phyloP scores from a whole-genome alignment of 2,113 vertebrate species.

The Hymenochirus boettgeri region DNA sequence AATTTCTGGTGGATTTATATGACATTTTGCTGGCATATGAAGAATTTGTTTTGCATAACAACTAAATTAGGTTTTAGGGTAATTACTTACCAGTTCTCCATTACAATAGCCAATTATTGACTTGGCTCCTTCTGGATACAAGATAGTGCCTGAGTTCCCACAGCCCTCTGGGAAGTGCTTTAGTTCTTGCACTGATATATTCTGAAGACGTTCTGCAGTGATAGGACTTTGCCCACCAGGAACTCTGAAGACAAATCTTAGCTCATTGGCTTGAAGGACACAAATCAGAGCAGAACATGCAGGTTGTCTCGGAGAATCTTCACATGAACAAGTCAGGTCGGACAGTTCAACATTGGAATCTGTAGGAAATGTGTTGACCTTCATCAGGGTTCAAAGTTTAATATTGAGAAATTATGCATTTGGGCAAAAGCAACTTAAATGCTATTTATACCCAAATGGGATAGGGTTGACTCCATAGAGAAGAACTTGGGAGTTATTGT shows the following conservation, averaged over 20 bases:
- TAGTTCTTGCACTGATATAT: slow-evolving; percentile 46
- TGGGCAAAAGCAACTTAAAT: neutral
- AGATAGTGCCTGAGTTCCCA: slow-evolving; percentile 40
- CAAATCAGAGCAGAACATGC: slow-evolving; percentile 33
- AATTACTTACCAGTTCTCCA: slow-evolving; percentile 58
- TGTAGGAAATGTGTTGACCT: too few relatives aligned
- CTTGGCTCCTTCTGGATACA: slow-evolving; percentile 29
- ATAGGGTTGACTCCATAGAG: too few relatives aligned
- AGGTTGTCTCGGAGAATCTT: neutral
- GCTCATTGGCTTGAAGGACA: slow-evolving; percentile 39
- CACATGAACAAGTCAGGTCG: slow-evolving; percentile 46
- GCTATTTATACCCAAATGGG: neutral
- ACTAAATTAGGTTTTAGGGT: too few relatives aligned
- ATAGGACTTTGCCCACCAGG: slow-evolving; percentile 38
- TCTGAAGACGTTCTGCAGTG: slow-evolving; percentile 44
- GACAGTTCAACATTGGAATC: slow-evolving; percentile 43
- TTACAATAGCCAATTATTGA: slow-evolving; percentile 52
- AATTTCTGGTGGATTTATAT: too few relatives aligned
- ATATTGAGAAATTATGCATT: neutral
- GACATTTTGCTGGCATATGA: too few relatives aligned
- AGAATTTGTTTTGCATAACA: neutral
- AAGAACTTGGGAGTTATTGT: too few relatives aligned
- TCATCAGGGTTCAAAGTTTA: neutral
- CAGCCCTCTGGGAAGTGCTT: slow-evolving; percentile 45
- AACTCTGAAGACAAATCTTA: slow-evolving; percentile 45